Evolutionary conservation across 1,140 invertebrate genomes (phyloP).

Genomic region (Leptoteleia sp.): DNA sequence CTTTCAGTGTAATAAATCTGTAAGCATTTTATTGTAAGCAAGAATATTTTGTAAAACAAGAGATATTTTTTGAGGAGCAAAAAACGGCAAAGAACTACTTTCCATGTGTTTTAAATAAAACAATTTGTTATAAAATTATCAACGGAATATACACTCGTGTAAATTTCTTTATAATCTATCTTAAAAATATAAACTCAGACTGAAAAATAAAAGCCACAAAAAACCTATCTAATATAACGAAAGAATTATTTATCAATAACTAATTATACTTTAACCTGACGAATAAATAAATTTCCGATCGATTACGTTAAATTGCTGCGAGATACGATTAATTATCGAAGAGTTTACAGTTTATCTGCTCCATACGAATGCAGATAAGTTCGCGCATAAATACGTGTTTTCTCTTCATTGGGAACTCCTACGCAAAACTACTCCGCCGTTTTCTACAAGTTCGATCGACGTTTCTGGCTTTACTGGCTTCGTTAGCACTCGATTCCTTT

Average conservation of each 20-base stretch:
- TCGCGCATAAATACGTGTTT: conserved; percentile 64
- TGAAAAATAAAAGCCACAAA: too few species aligned
- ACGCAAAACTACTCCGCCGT: conserved; percentile 54
- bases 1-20: too few species aligned
- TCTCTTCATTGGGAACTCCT: conserved; percentile 60
- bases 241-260: not conserved
- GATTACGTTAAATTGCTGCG: conserved; percentile 30
- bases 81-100: too few species aligned
- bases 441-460: conserved; percentile 51
- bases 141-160: too few species aligned
- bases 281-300: conserved; percentile 31
- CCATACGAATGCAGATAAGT: conserved; percentile 59
- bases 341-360: conserved; percentile 74
- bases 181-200: too few species aligned
- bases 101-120: too few species aligned
- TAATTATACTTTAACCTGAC: not conserved
- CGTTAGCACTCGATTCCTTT: conserved; percentile 56
- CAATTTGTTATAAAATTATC: too few species aligned
- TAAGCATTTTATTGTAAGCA: too few species aligned
- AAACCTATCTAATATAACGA: too few species aligned
- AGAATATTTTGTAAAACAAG: too few species aligned
- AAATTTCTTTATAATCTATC: too few species aligned
- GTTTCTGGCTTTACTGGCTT: conserved; percentile 46
- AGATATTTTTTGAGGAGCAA: too few species aligned
- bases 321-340: conserved; percentile 75